A percentile compares a stretch with the other conserved stretches of the same genome.
Evolutionary conservation across 2,113 vertebrate genomes (phyloP).

Genomic region (Antechinus flavipes): DNA sequence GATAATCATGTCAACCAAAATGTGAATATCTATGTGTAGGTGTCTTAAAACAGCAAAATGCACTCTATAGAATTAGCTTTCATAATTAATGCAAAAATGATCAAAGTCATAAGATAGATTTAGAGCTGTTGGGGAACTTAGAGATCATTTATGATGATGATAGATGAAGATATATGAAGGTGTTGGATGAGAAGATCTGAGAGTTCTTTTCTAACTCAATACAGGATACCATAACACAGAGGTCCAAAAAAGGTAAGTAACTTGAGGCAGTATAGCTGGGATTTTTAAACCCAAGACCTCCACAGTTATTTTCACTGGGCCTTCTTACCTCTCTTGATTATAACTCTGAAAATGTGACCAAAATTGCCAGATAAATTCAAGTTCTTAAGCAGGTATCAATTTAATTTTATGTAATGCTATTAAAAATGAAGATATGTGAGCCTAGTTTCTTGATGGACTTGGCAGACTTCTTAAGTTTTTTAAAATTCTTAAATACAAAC

Average conservation of each 20-base stretch:
- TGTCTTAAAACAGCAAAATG: no score
- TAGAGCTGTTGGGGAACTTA: background rate
- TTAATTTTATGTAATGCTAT: conserved; percentile 57
- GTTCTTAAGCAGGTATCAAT: conserved; percentile 21
- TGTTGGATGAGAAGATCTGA: background rate
- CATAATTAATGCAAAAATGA: no score
- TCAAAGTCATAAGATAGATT: background rate
- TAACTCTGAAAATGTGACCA: background rate
- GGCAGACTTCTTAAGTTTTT: background rate
- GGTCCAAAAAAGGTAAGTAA: background rate
- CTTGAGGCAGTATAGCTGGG: background rate
- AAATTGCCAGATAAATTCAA: conserved; percentile 32
- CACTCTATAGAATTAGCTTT: no score
- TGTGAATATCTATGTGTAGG: no score
- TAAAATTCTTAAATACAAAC: background rate
- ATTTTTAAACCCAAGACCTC: background rate
- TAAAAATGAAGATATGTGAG: conserved; percentile 53
- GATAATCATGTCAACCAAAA: no score
- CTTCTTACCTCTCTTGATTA: background rate
- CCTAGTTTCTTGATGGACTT: conserved; percentile 26
- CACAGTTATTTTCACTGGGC: background rate
- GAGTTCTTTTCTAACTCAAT: background rate
- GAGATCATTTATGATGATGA: background rate
- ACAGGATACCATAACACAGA: background rate
- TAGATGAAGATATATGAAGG: background rate